Evolutionary conservation across 2,888 invertebrate genomes (phyloP).

Genomic region (Sussaba pulchella): DNA sequence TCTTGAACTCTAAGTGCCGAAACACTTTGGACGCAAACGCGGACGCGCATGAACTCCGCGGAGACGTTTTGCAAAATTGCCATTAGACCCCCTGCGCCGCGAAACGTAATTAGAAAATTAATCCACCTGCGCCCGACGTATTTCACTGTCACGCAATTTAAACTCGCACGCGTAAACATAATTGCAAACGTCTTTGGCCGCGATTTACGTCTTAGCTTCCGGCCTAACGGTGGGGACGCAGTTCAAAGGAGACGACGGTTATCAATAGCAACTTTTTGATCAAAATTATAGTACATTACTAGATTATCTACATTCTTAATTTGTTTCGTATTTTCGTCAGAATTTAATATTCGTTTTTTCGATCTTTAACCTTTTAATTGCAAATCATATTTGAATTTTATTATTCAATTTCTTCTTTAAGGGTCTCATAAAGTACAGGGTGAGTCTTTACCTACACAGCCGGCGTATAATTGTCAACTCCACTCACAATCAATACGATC

Average conservation of each 20-base stretch:
- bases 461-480: too few relatives aligned
- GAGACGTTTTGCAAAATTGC: slow-evolving; percentile 9
- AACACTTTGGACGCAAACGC: background rate
- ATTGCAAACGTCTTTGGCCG: slow-evolving; percentile 11
- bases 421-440: too few relatives aligned
- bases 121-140: background rate
- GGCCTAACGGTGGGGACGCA: slow-evolving; percentile 10
- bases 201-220: slow-evolving; percentile 27
- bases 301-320: too few relatives aligned
- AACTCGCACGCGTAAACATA: slow-evolving; percentile 7
- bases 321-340: too few relatives aligned
- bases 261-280: background rate
- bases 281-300: background rate
- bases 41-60: background rate
- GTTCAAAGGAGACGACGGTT: background rate
- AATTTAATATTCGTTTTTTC: too few relatives aligned
- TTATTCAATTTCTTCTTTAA: too few relatives aligned
- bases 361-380: too few relatives aligned
- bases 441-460: too few relatives aligned
- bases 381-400: too few relatives aligned
- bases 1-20: slow-evolving; percentile 24
- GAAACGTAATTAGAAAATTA: slow-evolving; percentile 42
- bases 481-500: too few relatives aligned
- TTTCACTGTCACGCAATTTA: slow-evolving; percentile 23
- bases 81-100: background rate